Evolutionary conservation across 2,113 vertebrate species (phyloP), one percentile per base, ranked within the genome.

Genomic region (Theristicus caerulescens): DNA sequence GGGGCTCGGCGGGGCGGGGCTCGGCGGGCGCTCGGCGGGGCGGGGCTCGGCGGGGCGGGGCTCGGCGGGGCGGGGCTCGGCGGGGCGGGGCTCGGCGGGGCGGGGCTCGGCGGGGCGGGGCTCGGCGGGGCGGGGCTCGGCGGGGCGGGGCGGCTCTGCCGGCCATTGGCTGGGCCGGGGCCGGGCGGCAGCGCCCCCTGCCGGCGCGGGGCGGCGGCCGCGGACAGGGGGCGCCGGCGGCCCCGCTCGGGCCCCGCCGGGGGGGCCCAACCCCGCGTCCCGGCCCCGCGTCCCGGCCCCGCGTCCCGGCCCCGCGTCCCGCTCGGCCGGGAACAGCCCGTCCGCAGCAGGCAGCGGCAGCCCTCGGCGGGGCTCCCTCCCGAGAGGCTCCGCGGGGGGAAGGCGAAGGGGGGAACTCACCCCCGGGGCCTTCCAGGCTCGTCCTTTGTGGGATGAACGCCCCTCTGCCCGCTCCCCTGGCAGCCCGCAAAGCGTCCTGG

Each of bases 281-380:
- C 38, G 9, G n/a, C n/a, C n/a, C n/a, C n/a, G n/a, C n/a, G n/a
- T n/a, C n/a, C n/a, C n/a, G n/a, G n/a, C n/a, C n/a, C n/a, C n/a
- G n/a, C n/a, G n/a, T n/a, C n/a, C n/a, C n/a, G 6, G 24, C 8
- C 0, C 24, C 32, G 77, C 14, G 1, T 19, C 11, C 51, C 38
- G 10, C 13, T 27, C 10, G 25, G 25, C 16, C 16, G 32, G 31
- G 55, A 47, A 5, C 42, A 3, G 2, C 14, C 15, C 34, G 11
- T 9, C 34, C 24, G 74, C 5, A 14, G n/a, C 20, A 4, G 34
- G 27, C 59, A 26, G 59, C 20, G 59, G 36, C 34, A 21, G 52
- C 71, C 51, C n/a, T 34, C 34, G n/a, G 79, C 67, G 22, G 65
- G 31, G 44, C 46, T 36, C 78, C 32, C 36, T 40, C 58, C 58